phyloP scores from a whole-genome alignment of 2,797 vertebrate genomes.

The Astyanax mexicanus region DNA sequence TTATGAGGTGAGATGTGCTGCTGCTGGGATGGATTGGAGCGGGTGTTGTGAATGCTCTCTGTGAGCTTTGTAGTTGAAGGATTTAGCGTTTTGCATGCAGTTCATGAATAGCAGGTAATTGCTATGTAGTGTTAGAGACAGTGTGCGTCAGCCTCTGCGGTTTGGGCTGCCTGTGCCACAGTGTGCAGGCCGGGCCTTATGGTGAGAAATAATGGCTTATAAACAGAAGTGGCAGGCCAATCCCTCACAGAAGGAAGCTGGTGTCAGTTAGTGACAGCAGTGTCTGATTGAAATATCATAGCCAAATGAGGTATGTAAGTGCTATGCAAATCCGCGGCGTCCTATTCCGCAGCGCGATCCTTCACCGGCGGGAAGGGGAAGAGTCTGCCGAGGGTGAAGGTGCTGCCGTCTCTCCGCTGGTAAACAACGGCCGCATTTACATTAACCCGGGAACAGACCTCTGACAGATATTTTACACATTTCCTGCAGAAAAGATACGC shows the following conservation, averaged over 20 bases:
- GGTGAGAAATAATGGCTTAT: slow-evolving; percentile 48
- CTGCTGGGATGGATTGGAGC: background rate
- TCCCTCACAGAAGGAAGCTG: slow-evolving; percentile 56
- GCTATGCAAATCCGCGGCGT: slow-evolving; percentile 52
- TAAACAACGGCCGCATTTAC: background rate
- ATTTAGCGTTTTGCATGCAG: background rate
- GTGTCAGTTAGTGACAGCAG: slow-evolving; percentile 52
- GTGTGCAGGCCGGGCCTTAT: slow-evolving; percentile 64
- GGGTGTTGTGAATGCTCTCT: background rate
- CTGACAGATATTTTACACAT: background rate
- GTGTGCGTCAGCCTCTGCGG: background rate
- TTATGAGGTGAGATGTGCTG: background rate
- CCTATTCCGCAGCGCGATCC: background rate
- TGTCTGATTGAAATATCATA: slow-evolving; percentile 58
- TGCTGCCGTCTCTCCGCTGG: background rate
- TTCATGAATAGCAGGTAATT: slow-evolving; percentile 8
- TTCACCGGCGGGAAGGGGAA: background rate
- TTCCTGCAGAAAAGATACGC: too few relatives aligned
- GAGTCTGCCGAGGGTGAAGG: background rate
- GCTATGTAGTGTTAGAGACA: background rate
- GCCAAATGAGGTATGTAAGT: slow-evolving; percentile 61
- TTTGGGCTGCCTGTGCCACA: background rate
- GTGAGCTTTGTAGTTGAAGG: background rate
- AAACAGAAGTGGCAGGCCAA: slow-evolving; percentile 56
- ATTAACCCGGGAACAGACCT: background rate